These are phyloP conservation scores for Brienomyrus brachyistius DNA, from an alignment of 2,113 vertebrate species.

Conservation along the genomic window DNA sequence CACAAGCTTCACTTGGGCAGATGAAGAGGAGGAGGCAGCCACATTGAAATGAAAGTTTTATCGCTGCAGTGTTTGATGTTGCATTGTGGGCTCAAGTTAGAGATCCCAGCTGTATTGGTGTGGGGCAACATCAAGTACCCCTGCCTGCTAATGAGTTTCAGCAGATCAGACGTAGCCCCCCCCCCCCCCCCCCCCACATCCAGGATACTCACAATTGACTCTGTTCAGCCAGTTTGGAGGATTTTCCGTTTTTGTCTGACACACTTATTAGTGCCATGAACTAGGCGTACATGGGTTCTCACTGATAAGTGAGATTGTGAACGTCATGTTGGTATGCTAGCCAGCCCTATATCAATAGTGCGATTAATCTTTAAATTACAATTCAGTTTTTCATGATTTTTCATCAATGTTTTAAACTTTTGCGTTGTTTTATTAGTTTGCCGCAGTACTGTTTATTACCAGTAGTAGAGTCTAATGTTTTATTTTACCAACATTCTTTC, in stretches of 20 bases:
- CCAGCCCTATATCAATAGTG: background rate
- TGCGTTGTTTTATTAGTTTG: background rate
- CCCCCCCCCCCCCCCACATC: background rate
- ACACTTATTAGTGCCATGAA: background rate
- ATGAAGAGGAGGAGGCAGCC: background rate
- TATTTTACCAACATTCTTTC: background rate
- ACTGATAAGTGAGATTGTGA: background rate
- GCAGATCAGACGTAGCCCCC: background rate
- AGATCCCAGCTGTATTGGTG: background rate
- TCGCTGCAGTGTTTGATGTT: background rate
- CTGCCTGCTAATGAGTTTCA: background rate
- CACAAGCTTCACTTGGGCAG: background rate
- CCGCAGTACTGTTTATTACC: background rate
- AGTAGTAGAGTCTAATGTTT: background rate
- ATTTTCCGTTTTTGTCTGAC: background rate
- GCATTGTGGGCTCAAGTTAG: background rate
- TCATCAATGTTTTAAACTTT: background rate
- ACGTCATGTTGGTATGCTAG: background rate
- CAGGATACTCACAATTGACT: background rate
- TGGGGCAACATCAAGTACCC: background rate
- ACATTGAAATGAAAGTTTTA: background rate
- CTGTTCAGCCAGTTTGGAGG: background rate
- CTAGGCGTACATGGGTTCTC: background rate
- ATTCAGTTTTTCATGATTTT: background rate
- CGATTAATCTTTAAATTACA: background rate